These are phyloP conservation scores for Melanocharis versteri DNA, from an alignment of 2,113 vertebrate species.

Conservation along the genomic window DNA sequence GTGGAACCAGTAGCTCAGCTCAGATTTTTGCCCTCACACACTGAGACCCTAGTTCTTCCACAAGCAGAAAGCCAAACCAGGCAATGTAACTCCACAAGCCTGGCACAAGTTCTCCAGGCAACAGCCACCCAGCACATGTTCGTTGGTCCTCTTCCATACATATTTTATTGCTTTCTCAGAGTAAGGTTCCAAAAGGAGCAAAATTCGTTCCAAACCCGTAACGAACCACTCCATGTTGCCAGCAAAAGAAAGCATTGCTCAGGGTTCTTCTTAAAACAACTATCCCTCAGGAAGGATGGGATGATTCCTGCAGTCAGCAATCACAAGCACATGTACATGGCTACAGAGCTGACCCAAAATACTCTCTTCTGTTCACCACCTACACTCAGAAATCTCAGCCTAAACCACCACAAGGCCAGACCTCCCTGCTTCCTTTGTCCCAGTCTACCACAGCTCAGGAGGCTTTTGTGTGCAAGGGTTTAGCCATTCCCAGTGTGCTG, in stretches of 20 bases:
- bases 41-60: not conserved
- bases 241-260: not conserved
- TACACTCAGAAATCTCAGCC: not conserved
- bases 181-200: not conserved
- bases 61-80: not conserved
- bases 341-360: not conserved
- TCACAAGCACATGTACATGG: rapidly evolving
- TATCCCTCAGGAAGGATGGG: not conserved
- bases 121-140: not conserved
- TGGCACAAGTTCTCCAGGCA: not conserved
- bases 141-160: not conserved
- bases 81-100: not conserved
- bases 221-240: not conserved
- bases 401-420: not conserved
- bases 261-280: not conserved
- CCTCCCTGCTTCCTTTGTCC: not conserved
- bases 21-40: not conserved
- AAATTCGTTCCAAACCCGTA: not conserved
- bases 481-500: not conserved
- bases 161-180: not conserved
- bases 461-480: not conserved
- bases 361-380: not conserved
- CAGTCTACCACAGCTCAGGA: not conserved
- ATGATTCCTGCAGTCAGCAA: not conserved
- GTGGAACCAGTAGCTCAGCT: not conserved